Conservation (phyloP, 2,888 invertebrate genomes). For the Villa cingulata region DNA sequence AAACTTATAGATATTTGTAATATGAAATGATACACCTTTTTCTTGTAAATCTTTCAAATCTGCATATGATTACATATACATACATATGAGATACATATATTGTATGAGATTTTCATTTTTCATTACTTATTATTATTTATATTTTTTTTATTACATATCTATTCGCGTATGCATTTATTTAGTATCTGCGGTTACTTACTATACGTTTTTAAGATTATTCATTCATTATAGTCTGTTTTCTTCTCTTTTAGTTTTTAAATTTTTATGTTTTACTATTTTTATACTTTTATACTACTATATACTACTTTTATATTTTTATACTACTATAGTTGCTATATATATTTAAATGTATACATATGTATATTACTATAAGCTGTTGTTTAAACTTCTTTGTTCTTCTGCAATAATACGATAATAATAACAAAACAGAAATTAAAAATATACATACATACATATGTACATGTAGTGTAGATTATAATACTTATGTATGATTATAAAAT, state of each 20-base stretch:
- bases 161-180: too few relatives aligned
- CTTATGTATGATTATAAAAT: neutral
- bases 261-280: neutral
- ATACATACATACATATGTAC: too few relatives aligned
- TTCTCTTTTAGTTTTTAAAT: neutral
- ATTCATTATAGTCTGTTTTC: neutral
- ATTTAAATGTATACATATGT: too few relatives aligned
- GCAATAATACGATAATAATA: neutral
- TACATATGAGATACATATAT: too few relatives aligned
- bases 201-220: neutral
- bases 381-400: neutral
- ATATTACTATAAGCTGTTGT: neutral
- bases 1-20: too few relatives aligned
- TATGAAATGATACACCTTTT: neutral
- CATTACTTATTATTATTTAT: neutral
- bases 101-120: neutral
- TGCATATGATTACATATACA: too few relatives aligned
- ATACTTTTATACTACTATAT: too few relatives aligned
- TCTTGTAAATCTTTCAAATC: too few relatives aligned
- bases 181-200: neutral
- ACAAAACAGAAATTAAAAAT: neutral
- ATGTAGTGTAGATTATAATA: too few relatives aligned
- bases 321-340: too few relatives aligned
- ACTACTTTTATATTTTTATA: too few relatives aligned
- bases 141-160: too few relatives aligned